Evolutionary conservation across 92 coral and sea anemone species (phyloP).

Genomic region (Epizoanthus rinbou): DNA sequence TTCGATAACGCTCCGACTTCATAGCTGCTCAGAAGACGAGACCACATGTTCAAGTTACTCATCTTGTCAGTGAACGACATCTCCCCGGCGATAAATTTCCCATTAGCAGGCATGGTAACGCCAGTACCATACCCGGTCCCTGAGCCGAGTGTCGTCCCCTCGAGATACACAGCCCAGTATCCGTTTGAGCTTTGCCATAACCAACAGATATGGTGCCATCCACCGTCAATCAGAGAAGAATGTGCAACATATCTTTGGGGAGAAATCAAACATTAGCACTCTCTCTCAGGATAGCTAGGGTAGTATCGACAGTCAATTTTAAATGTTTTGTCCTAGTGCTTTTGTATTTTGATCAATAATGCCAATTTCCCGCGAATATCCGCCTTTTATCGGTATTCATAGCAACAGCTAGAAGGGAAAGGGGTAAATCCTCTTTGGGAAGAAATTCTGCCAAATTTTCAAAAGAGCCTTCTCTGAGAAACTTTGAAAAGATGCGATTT

Average conservation of each 20-base stretch:
- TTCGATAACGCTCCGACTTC: background rate
- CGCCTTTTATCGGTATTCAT: too few species aligned
- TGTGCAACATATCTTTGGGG: background rate
- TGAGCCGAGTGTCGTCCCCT: background rate
- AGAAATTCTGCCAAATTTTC: too few species aligned
- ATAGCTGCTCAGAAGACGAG: background rate
- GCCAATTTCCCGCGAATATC: too few species aligned
- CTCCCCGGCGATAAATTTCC: background rate
- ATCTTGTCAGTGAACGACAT: background rate
- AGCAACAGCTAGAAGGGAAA: too few species aligned
- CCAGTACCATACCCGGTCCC: background rate
- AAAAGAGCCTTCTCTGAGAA: too few species aligned
- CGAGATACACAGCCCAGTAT: slow-evolving; percentile 9
- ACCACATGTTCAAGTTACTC: slow-evolving; percentile 31
- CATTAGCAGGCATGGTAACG: background rate
- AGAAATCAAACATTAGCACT: background rate
- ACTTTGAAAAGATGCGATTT: too few species aligned
- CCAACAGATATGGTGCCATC: slow-evolving; percentile 24
- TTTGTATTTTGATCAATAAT: too few species aligned
- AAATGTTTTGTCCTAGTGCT: too few species aligned
- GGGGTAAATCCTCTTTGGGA: too few species aligned
- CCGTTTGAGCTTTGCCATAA: background rate
- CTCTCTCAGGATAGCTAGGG: too few species aligned
- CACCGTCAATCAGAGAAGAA: background rate
- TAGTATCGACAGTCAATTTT: too few species aligned